Evolutionary conservation across 30 jellyfish, hydroid and myxozoan species (phyloP), one percentile per base, ranked within the genome.

Genomic region (Mastigias papua): DNA sequence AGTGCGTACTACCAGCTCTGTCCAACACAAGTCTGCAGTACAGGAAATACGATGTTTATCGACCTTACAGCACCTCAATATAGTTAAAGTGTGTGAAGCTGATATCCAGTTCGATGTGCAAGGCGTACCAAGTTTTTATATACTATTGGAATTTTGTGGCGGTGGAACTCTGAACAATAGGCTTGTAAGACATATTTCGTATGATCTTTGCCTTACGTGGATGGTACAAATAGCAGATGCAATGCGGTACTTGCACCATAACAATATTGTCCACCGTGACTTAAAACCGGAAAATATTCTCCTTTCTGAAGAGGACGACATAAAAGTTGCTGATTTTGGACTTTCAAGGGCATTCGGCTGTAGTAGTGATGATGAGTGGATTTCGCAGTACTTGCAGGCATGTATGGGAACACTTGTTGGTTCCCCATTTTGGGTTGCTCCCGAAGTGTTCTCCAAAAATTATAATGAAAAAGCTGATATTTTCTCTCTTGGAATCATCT

Each of bases 401-500:
- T 81, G 51, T 50, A 58, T 79, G 84, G 92, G 92, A 71, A 78
- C 97, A 10, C 60, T 80, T 22, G 97, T 89, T 29, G 97, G 97
- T 6, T 78, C 92, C 10, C 97, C 97, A 16, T 81, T 69, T 57
- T 89, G 97, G 97, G 68, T 80, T 30, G 97, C 97, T 15, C 97
- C 97, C 13, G 97, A 89, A 49, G 97, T 89, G 33, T 89, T 79
- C 34, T 27, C 73, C 33, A 62, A 61, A 25, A 72, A 80, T 28
- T 89, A 89, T 65, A 81, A 67, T 7, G 92, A 89, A 62, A 78
- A 73, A 26, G 97, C 97, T 20, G 97, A 89, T 42, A 65, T 89
- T 21, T 89, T 89, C 48, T 79, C 97, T 22, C 84, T 89, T 60
- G 97, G 92, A 1, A 79, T 81, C 29, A 54, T 89, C 20, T 81